Base-by-base conservation (phyloP, 2,797 vertebrate species). In the Tachyglossus aculeatus region DNA sequence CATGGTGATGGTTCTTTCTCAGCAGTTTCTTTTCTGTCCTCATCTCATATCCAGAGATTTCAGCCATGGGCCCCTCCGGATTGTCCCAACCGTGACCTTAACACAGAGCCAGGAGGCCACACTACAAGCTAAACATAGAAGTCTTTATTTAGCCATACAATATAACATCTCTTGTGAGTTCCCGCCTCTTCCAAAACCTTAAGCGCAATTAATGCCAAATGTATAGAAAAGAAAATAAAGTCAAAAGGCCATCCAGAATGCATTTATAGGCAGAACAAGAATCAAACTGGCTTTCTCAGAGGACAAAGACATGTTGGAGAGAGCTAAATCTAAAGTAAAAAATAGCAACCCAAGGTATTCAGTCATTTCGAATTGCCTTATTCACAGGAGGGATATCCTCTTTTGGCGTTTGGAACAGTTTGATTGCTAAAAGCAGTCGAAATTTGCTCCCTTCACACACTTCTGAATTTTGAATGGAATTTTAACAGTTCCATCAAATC, bases 251-350 rank as follows among this genome's bases (percentile, higher is more conserved):
- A 67, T 84, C 51, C 75, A 74, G 72, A 89, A 87, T 27, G n/a
- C 73, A 77, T 86, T 88, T 58, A 29, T 43, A 86, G 74, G 75
- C 51, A 61, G 66, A 90, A 81, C 34, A 87, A 80, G 72, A 68
- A 55, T 85, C 36, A 61, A 29, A 71, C 9, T 74, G 63, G 18
- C 33, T 84, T 50, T 84, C 63, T 50, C 61, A 66, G 4, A 77
- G 55, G 13, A 34, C 64, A 14, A 56, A 51, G 25, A 76, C 66
- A 76, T 45, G 68, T 0, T 0, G 40, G 58, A 74, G 77, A 59
- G 63, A 67, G 22, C 67, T 85, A 4, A 75, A 5, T 59, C 31
- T 3, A 72, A 67, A 32, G 39, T 24, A 33, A 78, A 81, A 80
- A 52, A 73, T 38, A 70, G 45, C 34, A 53, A 66, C 56, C 56